Evolutionary conservation across 2,797 vertebrate species (phyloP), one percentile per base, ranked within the genome.

Genomic region (Poecilia wingei): DNA sequence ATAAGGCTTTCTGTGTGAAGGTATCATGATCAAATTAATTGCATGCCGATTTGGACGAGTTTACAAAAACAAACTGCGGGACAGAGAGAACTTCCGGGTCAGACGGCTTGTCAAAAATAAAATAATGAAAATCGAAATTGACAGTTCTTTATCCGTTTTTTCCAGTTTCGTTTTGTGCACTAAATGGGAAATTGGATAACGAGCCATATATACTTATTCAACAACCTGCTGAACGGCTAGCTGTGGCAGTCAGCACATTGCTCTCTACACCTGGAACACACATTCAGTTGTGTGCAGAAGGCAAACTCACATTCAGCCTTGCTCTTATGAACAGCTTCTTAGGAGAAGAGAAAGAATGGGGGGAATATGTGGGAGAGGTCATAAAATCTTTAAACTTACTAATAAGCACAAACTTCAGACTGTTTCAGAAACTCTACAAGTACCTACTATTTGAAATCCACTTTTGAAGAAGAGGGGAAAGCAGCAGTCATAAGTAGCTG

Each of bases 351-450:
- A 47, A 75, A 75, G n/a, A 46, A 74, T 47, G n/a, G 74, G 47
- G 75, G 53, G 59, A 86, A 85, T 81, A 57, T 68, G 31, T 22
- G n/a, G 41, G 33, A 84, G 84, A 83, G 69, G 55, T 76, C 80
- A 79, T 94, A 94, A 91, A 94, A 93, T 71, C 78, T 93, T 86
- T 89, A 86, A 95, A 97, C 97, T 98, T 95, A 99, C 97, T 97
- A 91, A 95, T 92, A 95, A 91, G 94, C 84, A 82, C 76, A 74
- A 87, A 86, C 86, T 83, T 82, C 79, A 70, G 79, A 79, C 77
- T 82, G 80, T 87, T 78, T 85, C 86, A 89, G 79, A 87, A 78
- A 82, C 79, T 79, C 78, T 83, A 70, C 77, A 45, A 83, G 82
- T 75, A 47, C 59, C 25, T 55, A 89, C 78, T 82, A 86, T 91